These are phyloP conservation scores for Grammomys surdaster DNA, from an alignment of 2,113 vertebrate genomes.

Conservation along the genomic window DNA sequence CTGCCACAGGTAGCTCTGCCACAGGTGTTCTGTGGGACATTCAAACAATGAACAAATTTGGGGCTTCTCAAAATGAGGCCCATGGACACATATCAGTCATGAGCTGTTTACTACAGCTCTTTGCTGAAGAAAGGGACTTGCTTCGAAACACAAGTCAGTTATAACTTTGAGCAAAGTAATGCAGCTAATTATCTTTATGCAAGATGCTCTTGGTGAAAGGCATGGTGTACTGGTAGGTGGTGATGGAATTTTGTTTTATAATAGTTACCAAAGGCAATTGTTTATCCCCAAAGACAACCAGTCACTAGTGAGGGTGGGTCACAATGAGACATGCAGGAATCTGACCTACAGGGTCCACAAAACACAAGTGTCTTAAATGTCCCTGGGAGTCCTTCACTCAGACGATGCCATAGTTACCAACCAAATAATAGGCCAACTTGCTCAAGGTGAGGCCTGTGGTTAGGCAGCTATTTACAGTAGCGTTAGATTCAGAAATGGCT, in stretches of 20 bases:
- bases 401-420: background rate
- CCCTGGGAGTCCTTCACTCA: background rate
- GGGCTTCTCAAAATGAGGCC: background rate
- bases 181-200: background rate
- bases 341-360: background rate
- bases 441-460: background rate
- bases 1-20: background rate
- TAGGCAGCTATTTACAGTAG: background rate
- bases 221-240: background rate
- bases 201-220: background rate
- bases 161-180: background rate
- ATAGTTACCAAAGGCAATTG: background rate
- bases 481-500: constrained; percentile 1
- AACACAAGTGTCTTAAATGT: background rate
- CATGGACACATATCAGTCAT: background rate
- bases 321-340: background rate
- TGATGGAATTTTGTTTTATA: background rate
- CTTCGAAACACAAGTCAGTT: background rate
- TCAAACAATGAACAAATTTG: background rate
- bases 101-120: background rate
- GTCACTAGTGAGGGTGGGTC: background rate
- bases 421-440: background rate
- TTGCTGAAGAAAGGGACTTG: background rate
- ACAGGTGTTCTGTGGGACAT: background rate
- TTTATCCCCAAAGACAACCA: background rate